Conservation (phyloP, 2,797 vertebrate genomes). For the Heterohyrax brucei region DNA sequence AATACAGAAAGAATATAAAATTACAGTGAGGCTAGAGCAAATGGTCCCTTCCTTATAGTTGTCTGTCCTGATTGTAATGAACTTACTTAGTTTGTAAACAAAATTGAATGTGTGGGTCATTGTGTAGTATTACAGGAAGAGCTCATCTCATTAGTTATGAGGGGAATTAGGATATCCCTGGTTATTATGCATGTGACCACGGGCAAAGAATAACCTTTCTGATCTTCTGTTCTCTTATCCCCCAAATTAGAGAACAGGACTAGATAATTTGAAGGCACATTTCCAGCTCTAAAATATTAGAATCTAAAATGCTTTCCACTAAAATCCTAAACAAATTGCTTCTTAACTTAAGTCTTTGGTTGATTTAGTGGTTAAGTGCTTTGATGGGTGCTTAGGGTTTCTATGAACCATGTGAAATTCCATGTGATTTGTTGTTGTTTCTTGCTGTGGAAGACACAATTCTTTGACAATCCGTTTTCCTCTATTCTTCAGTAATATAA, state of each 20-base stretch:
- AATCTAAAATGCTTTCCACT: neutral
- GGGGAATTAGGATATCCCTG: neutral
- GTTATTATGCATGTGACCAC: neutral
- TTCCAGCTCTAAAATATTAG: neutral
- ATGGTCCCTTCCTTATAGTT: neutral
- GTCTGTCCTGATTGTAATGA: neutral
- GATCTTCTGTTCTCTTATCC: neutral
- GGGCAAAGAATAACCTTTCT: neutral
- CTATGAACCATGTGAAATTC: neutral
- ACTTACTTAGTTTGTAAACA: neutral
- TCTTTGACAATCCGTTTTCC: neutral
- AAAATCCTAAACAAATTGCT: neutral
- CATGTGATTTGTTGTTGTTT: neutral
- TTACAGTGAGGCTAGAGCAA: neutral
- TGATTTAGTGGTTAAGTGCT: neutral
- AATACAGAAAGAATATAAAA: neutral
- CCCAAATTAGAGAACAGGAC: neutral
- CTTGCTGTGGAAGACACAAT: neutral
- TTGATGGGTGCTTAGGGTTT: neutral
- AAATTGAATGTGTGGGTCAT: neutral
- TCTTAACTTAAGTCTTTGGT: neutral
- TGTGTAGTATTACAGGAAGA: neutral
- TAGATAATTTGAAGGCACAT: conserved; percentile 4
- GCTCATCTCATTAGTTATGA: neutral
- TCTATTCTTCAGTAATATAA: neutral